Evolutionary conservation across 2,797 vertebrate genomes (phyloP).

Genomic region (Danionella dracula): DNA sequence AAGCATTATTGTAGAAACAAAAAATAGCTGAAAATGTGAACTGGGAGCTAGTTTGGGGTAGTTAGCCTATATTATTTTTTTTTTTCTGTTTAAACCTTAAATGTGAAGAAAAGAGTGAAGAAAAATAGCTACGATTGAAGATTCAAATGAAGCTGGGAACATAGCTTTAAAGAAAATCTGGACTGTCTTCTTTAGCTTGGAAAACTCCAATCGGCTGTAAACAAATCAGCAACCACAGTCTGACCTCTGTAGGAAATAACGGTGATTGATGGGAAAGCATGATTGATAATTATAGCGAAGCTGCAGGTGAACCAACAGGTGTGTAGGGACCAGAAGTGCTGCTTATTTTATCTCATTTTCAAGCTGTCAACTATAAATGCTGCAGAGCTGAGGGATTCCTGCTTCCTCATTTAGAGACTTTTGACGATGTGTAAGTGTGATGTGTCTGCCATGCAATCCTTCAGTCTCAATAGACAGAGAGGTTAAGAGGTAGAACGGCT

Average conservation of each 20-base stretch:
- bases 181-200: too few species aligned
- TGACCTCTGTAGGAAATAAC: slow-evolving; percentile 22
- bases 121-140: too few species aligned
- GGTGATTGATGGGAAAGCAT: slow-evolving; percentile 29
- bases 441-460: slow-evolving; percentile 55
- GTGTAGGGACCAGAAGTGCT: slow-evolving; percentile 14
- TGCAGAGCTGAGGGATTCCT: slow-evolving; percentile 29
- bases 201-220: slow-evolving; percentile 31
- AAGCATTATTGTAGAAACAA: too few species aligned
- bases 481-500: slow-evolving; percentile 45
- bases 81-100: too few species aligned
- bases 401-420: slow-evolving; percentile 55
- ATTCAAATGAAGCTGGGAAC: too few species aligned
- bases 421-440: slow-evolving; percentile 56
- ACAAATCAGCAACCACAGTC: slow-evolving; percentile 41
- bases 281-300: slow-evolving; percentile 41
- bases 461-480: slow-evolving; percentile 52
- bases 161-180: too few species aligned
- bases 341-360: slow-evolving; percentile 44
- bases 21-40: too few species aligned
- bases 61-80: too few species aligned
- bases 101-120: too few species aligned
- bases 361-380: slow-evolving; percentile 44
- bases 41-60: too few species aligned
- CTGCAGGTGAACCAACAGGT: slow-evolving; percentile 22